Conservation (phyloP, 30 jellyfish, hydroid and myxozoan genomes). For the Sanderia malayensis region DNA sequence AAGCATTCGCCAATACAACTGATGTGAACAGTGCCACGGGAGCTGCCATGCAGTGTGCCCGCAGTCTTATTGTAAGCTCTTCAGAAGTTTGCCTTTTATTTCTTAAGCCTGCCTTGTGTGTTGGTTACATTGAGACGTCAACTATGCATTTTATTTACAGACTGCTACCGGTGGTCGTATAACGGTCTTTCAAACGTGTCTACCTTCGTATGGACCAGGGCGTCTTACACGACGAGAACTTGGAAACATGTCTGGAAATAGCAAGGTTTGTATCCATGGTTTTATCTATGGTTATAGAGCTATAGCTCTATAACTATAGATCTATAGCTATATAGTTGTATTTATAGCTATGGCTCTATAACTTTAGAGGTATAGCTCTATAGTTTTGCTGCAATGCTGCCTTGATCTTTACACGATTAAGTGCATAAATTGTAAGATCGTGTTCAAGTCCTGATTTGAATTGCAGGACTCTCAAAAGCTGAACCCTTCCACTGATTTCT, state of each 20-base stretch:
- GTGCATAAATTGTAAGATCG: neutral
- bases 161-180: constrained; percentile 91
- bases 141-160: constrained; percentile 31
- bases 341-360: too few species aligned
- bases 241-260: constrained; percentile 60
- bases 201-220: constrained; percentile 94
- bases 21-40: constrained; percentile 92
- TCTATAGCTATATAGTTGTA: too few species aligned
- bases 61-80: constrained; percentile 68
- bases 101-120: too few species aligned
- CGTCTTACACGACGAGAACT: constrained; percentile 68
- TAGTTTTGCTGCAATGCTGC: too few species aligned
- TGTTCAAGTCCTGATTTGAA: neutral
- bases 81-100: too few species aligned
- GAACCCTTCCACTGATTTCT: constrained; percentile 87
- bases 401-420: too few species aligned
- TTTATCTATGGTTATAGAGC: too few species aligned
- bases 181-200: constrained; percentile 85
- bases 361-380: too few species aligned
- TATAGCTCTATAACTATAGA: too few species aligned
- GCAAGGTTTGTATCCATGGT: too few species aligned
- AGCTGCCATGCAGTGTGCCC: constrained; percentile 88
- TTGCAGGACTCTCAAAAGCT: constrained; percentile 63
- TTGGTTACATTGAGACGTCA: too few species aligned
- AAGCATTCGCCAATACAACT: constrained; percentile 57